Conservation (phyloP, 2,113 vertebrate genomes). For the Ivindomyrus marchei region DNA sequence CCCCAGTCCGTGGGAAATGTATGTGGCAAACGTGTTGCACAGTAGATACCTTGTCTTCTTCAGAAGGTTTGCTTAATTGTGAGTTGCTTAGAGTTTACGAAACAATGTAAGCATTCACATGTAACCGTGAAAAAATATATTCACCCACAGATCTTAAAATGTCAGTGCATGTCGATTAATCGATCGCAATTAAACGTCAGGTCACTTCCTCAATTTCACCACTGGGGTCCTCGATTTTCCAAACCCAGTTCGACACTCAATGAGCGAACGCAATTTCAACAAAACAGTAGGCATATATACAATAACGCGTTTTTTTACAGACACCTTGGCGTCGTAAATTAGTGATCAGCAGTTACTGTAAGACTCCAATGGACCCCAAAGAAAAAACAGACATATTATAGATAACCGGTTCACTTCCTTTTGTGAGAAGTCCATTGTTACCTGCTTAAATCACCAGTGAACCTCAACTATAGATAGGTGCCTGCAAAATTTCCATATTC, state of each 20-base stretch:
- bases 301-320: slow-evolving; percentile 6
- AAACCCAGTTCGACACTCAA: neutral
- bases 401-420: neutral
- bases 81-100: neutral
- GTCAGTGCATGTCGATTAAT: neutral
- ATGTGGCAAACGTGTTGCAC: neutral
- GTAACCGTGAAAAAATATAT: neutral
- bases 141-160: neutral
- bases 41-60: neutral
- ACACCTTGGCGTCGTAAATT: neutral
- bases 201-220: slow-evolving; percentile 13
- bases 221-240: neutral
- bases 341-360: neutral
- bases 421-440: neutral
- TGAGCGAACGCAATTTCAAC: neutral
- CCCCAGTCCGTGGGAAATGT: neutral
- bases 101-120: neutral
- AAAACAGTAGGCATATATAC: slow-evolving; percentile 14
- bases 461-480: neutral
- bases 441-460: neutral
- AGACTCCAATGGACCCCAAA: neutral
- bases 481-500: neutral
- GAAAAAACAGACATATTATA: neutral
- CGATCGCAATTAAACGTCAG: neutral
- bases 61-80: neutral